Evolutionary conservation across 2,888 invertebrate species (phyloP).

Genomic region (Tiliacea aurago): DNA sequence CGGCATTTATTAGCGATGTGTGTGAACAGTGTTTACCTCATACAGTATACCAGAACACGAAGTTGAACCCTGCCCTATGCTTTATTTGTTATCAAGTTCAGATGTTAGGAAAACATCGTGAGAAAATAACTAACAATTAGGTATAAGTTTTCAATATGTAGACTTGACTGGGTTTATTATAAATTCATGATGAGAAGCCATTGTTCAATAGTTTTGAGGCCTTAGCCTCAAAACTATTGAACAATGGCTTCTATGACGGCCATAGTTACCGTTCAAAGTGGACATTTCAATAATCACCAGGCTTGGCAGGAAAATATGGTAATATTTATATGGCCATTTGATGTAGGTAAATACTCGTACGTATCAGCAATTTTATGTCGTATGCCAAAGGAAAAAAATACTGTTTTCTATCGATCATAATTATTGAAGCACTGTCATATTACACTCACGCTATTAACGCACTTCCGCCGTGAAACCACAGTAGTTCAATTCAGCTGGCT

Average conservation of each 20-base stretch:
- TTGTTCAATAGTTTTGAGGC: too few species aligned
- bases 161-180: slow-evolving; percentile 9
- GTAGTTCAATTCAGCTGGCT: too few species aligned
- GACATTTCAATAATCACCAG: background rate
- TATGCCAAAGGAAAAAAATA: background rate
- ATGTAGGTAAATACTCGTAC: too few species aligned
- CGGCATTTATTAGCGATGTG: slow-evolving; percentile 56
- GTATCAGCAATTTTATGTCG: background rate
- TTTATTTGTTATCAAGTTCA: slow-evolving; percentile 58
- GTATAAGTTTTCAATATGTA: slow-evolving; percentile 7
- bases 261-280: background rate
- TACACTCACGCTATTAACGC: too few species aligned
- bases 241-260: background rate
- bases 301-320: too few species aligned
- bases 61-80: slow-evolving; percentile 55
- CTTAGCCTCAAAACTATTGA: background rate
- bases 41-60: slow-evolving; percentile 50
- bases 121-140: slow-evolving; percentile 50
- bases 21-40: slow-evolving; percentile 50
- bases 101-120: slow-evolving; percentile 55
- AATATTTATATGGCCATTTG: too few species aligned
- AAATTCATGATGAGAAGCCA: background rate
- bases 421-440: too few species aligned
- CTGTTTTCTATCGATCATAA: background rate
- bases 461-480: too few species aligned